These are phyloP conservation scores for Caranx melampygus DNA, from an alignment of 2,113 vertebrate species.

Conservation along the genomic window DNA sequence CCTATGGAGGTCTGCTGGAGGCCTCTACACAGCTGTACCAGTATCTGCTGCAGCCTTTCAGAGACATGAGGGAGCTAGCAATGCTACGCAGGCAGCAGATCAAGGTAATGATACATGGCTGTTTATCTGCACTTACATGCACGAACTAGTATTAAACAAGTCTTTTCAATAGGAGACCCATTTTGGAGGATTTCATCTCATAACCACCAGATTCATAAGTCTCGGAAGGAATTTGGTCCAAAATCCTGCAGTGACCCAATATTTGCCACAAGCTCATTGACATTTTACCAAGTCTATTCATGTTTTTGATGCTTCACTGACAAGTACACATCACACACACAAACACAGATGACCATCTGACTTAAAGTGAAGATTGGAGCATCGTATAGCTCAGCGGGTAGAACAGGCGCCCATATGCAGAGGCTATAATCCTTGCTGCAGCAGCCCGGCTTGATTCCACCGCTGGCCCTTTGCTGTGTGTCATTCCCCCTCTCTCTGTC, in stretches of 20 bases:
- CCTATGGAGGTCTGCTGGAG: constrained; percentile 92
- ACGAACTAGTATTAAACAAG: not conserved
- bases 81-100: constrained; percentile 98
- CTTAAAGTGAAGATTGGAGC: not conserved
- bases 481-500: too few relatives aligned
- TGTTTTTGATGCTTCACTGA: constrained; percentile 9
- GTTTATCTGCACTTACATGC: not conserved
- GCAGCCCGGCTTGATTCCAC: too few relatives aligned
- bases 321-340: constrained; percentile 1
- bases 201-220: not conserved
- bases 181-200: not conserved
- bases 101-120: constrained; percentile 85
- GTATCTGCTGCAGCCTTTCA: constrained; percentile 96
- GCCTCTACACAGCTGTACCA: constrained; percentile 96
- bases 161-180: not conserved
- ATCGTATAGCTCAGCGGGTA: too few relatives aligned
- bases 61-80: constrained; percentile 97
- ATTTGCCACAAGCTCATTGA: constrained; percentile 11
- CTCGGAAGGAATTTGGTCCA: not conserved
- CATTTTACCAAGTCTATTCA: constrained; percentile 12
- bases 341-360: not conserved
- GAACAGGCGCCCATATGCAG: too few relatives aligned
- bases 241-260: constrained; percentile 27
- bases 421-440: too few relatives aligned
- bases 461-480: too few relatives aligned